Percentiles rank a stretch among this genome's conserved stretches.
phyloP scores from a whole-genome alignment of 2,797 vertebrate species.

The Syngnathus rostellatus region DNA sequence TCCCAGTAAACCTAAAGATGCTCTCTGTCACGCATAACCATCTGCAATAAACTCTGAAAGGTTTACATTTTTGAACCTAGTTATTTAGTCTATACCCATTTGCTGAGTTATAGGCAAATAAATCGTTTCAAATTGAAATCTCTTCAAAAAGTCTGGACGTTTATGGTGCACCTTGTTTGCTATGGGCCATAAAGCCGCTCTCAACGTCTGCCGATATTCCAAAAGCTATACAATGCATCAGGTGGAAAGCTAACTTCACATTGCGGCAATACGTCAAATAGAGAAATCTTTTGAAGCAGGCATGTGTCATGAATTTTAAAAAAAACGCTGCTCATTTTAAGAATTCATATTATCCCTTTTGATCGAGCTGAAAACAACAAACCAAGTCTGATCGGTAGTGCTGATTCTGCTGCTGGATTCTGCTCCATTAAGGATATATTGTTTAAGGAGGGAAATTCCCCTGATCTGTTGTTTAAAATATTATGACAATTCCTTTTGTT shows the following conservation, averaged over 20 bases:
- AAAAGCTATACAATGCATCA: constrained; percentile 12
- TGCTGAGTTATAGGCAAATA: constrained; percentile 10
- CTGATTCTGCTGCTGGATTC: not conserved
- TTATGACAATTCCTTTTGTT: not conserved
- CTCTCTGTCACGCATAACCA: constrained; percentile 11
- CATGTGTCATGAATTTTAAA: constrained; percentile 30
- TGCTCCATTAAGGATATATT: not conserved
- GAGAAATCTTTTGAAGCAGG: constrained; percentile 4
- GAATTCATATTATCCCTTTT: constrained; percentile 38
- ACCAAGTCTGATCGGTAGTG: constrained; percentile 20
- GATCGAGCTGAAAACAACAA: constrained; percentile 30
- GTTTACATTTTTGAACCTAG: constrained; percentile 7
- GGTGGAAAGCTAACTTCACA: not conserved
- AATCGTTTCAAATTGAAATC: constrained; percentile 29
- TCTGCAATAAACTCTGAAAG: constrained; percentile 3
- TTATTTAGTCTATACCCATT: constrained; percentile 16
- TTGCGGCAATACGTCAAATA: constrained; percentile 1
- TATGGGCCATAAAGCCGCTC: constrained; percentile 34
- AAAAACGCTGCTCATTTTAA: constrained; percentile 36
- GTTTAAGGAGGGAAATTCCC: not conserved
- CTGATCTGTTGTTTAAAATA: not conserved
- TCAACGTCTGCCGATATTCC: constrained; percentile 22
- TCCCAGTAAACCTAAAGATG: constrained; percentile 7
- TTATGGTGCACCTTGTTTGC: constrained; percentile 24
- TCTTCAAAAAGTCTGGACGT: constrained; percentile 21